Evolutionary conservation across 2,113 vertebrate species (phyloP), one percentile per base, ranked within the genome.

Genomic region (Istiophorus platypterus): DNA sequence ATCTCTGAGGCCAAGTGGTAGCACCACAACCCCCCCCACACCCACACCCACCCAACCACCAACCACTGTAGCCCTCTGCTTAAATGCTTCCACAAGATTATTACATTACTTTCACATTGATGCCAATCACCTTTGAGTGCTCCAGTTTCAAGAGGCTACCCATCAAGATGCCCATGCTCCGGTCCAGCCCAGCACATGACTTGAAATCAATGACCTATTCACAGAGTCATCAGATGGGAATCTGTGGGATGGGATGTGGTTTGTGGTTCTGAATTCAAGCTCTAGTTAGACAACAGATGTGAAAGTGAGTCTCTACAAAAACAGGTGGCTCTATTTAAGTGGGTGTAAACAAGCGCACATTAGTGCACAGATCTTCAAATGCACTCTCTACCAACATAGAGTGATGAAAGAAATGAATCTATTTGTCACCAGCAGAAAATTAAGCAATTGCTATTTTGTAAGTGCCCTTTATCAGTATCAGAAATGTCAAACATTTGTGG

Each of bases 271-370:
- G 61, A 51, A 29, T 45, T 74, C 66, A 62, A 34, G 76, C 29
- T 72, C 66, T 59, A 42, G 41, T 75, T 49, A 24, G 39, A 47
- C 9, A 49, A 56, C 80, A 83, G 80, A 76, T 73, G 73, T 77
- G 67, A 41, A 64, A 57, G 39, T 72, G 66, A 51, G 54, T 45
- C 62, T 61, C 61, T 61, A 69, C 52, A 62, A 69, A 77, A 56
- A 67, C 62, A 69, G 62, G 45, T 37, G 59, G 49, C 45, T 49
- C n/a, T 20, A 64, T 26, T 63, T 5, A 56, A 70, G 66, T 63
- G 9, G 47, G 26, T 31, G 58, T 34, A 54, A 56, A 65, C 59
- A 57, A 41, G 41, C 29, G 20, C 18, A 29, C 59, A 34, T 17
- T 15, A 26, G 64, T 73, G 26, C 13, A 54, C 59, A 57, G 42